Base-by-base conservation (phyloP, 2,113 vertebrate genomes). In the Macroglossus sobrinus region DNA sequence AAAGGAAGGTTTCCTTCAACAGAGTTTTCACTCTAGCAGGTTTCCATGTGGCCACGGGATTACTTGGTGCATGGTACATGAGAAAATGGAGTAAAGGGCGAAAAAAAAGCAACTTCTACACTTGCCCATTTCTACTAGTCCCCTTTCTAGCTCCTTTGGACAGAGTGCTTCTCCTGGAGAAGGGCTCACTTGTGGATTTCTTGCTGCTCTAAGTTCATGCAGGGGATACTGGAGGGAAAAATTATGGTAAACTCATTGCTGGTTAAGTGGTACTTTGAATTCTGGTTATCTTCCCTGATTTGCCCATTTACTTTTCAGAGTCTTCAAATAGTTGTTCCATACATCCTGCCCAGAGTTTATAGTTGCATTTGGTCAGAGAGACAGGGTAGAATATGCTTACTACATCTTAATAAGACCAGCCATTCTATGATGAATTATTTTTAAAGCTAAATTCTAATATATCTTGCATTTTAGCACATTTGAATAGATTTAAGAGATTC, bases 361-460 rank as follows among this genome's bases (percentile, higher is more conserved):
- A 38, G 33, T 74, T 72, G 22, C n/a, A 79, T 79, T 85, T 28
- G 71, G 28, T 82, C 33, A 26, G 26, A 76, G 28, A 69, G 84
- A 69, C 5, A 84, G 88, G 19, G 18, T 64, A 6, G 35, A 43
- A 5, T 94, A 38, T 81, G 35, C 57, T 94, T 61, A 47, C 14
- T 55, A 2, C 24, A 53, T 89, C 6, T 94, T 92, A 84, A 12
- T 28, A 40, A 7, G 9, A 53, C 30, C 5, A 71, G 21, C 15
- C 14, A 24, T 79, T 4, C 35, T 84, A 74, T 33, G 76, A 43
- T 88, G 26, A 38, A 47, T 74, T 95, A 47, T 43, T 84, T 78
- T 63, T 69, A 84, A 89, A 95, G 69, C 64, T 66, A 68, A 80
- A 59, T 66, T 95, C 19, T 64, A 94, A 11, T 89, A 63, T 92